Evolutionary conservation across 2,888 invertebrate genomes (phyloP), one percentile per base, ranked within the genome.

Genomic region (Tinea trinotella): DNA sequence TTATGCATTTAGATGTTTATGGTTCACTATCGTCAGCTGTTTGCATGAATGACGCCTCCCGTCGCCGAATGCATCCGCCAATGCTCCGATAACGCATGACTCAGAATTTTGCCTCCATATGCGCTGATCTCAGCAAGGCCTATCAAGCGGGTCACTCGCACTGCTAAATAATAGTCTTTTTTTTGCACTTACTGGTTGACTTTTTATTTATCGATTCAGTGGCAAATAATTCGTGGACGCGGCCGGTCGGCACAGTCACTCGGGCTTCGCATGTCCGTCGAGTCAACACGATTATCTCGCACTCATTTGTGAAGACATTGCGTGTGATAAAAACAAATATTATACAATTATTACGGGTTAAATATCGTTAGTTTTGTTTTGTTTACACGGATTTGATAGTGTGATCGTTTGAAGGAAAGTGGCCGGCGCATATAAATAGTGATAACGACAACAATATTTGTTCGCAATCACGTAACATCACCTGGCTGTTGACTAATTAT

Each of bases 1-100:
- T 67, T 18, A 34, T 40, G 6, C 12, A 24, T 20, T 10, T 53
- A 52, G 46, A 67, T 71, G 67, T 71, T 70, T 77, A 80, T 74
- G 72, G 76, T 65, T 12, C 35, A 18, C 15, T 12, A 49, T 68
- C 63, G 72, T 75, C 82, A 81, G 79, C 78, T 78, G 73, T 67
- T 64, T 59, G 60, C 12, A 24, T 22, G 20, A 18, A 19, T 30
- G 34, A 13, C 34, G 17, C 61, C 66, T 61, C 70, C 69, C 65
- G 71, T 66, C 63, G 67, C 64, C 61, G 70, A 3, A 9, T 17
- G 12, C 82, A 78, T 84, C 84, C 84, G 81, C 62, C 72, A 73
- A 72, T 65, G 68, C 78, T 76, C 76, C 77, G 82, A 84, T 84
- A 83, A 76, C 62, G 68, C 34, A 66, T 84, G 85, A 84, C 62